These are phyloP conservation scores for Anguilla marmorata DNA, from an alignment of 2,797 vertebrate genomes.

Conservation along the genomic window DNA sequence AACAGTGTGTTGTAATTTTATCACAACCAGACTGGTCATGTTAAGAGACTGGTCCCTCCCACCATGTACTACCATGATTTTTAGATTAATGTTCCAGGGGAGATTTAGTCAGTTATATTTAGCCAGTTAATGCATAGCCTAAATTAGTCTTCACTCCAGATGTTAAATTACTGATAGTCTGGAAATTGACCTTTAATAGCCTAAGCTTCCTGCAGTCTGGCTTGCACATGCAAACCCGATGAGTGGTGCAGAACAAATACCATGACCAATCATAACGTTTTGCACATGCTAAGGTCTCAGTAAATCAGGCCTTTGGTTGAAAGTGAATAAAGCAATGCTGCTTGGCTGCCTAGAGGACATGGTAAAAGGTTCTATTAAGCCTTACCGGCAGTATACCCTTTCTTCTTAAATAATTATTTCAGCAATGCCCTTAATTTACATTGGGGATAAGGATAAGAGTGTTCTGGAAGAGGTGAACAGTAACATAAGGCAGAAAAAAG, in stretches of 20 bases:
- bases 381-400: neutral
- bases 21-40: neutral
- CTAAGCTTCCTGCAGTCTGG: neutral
- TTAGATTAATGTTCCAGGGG: conserved; percentile 43
- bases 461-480: neutral
- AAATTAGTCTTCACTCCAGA: neutral
- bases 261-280: neutral
- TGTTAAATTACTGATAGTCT: neutral
- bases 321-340: neutral
- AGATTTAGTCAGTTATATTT: conserved; percentile 22
- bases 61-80: conserved; percentile 45
- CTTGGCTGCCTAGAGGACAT: neutral
- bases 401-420: neutral
- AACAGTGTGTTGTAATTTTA: neutral
- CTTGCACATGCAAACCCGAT: neutral
- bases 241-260: too few relatives aligned
- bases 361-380: neutral
- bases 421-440: neutral
- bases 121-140: neutral
- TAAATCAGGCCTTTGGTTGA: neutral
- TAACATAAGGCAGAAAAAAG: neutral
- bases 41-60: conserved; percentile 56
- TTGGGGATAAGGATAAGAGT: neutral
- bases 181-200: too few relatives aligned
- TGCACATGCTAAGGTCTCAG: neutral